These are phyloP conservation scores for Nesometra sesokonis DNA, from an alignment of 35 echinoderm and acorn worm species.

Conservation along the genomic window DNA sequence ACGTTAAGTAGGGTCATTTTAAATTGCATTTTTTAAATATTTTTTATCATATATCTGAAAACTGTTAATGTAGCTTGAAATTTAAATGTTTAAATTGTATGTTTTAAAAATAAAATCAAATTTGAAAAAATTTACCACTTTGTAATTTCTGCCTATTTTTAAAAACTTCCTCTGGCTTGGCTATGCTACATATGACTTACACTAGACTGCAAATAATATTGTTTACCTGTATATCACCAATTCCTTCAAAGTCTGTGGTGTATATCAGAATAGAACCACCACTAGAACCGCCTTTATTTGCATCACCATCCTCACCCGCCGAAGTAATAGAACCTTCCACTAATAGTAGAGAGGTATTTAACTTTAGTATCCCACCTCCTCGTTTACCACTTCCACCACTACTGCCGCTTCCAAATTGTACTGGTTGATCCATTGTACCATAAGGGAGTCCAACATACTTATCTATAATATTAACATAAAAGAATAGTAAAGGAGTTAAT, in stretches of 20 bases:
- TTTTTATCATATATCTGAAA: no score
- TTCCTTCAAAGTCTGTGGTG: conserved; percentile 44
- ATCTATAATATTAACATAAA: conserved; percentile 32
- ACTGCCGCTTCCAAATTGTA: conserved; percentile 62
- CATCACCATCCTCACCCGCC: conserved; percentile 8
- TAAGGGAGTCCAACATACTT: conserved; percentile 30
- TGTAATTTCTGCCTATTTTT: no score
- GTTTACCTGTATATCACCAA: conserved; percentile 55
- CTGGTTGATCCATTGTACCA: conserved; percentile 48
- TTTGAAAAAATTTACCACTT: no score
- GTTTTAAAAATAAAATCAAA: no score
- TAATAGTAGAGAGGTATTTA: conserved; percentile 27
- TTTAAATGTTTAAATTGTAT: no score
- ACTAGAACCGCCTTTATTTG: conserved; percentile 34
- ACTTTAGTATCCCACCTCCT: conserved; percentile 68
- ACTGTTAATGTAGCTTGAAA: no score
- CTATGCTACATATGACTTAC: no score
- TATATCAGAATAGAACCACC: conserved; percentile 74
- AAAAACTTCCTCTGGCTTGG: no score
- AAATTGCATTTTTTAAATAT: no score
- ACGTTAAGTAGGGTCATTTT: no score
- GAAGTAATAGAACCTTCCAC: conserved; percentile 59
- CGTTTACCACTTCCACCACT: conserved; percentile 31
- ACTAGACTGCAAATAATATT: no score
- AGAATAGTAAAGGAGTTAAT: no score